These are phyloP conservation scores for Kryptolebias marmoratus DNA, from an alignment of 2,113 vertebrate genomes.

Conservation along the genomic window DNA sequence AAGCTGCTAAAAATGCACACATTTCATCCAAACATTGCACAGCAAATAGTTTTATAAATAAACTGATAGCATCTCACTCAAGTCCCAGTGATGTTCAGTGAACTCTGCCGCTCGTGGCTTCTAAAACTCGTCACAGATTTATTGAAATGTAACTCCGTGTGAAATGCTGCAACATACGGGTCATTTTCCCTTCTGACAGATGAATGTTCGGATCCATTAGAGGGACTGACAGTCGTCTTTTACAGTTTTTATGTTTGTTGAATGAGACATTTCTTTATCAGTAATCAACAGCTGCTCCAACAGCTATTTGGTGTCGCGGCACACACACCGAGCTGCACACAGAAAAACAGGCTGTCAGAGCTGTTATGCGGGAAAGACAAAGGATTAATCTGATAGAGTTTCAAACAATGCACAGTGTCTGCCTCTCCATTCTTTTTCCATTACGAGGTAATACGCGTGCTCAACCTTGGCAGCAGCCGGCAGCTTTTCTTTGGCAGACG, in stretches of 20 bases:
- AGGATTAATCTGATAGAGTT: conserved; percentile 62
- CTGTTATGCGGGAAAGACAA: conserved; percentile 39
- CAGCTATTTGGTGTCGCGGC: conserved; percentile 24
- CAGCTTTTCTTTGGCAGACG: conserved; percentile 60
- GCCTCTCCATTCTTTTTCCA: conserved; percentile 55
- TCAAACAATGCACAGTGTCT: conserved; percentile 63
- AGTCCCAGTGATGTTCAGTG: not conserved
- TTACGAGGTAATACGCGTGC: conserved; percentile 55
- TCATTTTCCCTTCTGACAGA: conserved; percentile 1
- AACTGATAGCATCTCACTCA: conserved; percentile 21
- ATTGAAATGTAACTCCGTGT: no score
- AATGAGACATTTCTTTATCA: conserved; percentile 34
- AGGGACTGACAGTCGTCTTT: not conserved
- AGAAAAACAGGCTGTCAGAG: conserved; percentile 21
- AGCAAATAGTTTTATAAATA: conserved; percentile 33
- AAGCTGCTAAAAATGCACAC: conserved; percentile 4
- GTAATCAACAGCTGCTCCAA: conserved; percentile 43
- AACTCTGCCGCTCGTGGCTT: conserved; percentile 18
- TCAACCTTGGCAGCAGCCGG: conserved; percentile 62
- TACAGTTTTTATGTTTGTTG: conserved; percentile 16
- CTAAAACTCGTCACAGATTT: conserved; percentile 5
- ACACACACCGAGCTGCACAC: conserved; percentile 4
- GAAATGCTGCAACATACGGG: no score
- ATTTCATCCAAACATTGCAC: conserved; percentile 10
- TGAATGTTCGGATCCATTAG: conserved; percentile 6